Evolutionary conservation across 2,797 vertebrate genomes (phyloP).

Genomic region (Pogonophryne albipinna): DNA sequence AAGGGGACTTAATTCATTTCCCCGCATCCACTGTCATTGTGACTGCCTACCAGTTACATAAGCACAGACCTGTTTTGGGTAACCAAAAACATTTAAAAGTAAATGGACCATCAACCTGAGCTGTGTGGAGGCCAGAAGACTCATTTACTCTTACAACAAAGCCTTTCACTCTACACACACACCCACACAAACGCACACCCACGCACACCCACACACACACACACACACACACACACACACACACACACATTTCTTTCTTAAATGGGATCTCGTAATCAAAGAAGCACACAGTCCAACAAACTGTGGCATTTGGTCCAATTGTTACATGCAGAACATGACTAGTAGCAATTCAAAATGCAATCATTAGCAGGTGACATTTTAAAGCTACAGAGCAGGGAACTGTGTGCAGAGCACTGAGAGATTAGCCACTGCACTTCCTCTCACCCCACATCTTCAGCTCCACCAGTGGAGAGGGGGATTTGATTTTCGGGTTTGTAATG

Average conservation of each 20-base stretch:
- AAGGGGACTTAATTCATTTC: constrained; percentile 1
- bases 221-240: not conserved
- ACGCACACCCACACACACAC: constrained; percentile 19
- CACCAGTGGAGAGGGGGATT: constrained; percentile 38
- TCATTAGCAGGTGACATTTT: constrained; percentile 64
- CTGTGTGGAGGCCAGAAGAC: constrained; percentile 45
- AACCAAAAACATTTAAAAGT: constrained; percentile 59
- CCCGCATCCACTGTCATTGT: not conserved
- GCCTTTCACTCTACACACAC: constrained; percentile 21
- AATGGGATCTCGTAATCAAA: constrained; percentile 25
- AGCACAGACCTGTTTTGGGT: constrained; percentile 19
- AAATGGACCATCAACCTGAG: constrained; percentile 57
- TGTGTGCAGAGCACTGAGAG: constrained; percentile 9
- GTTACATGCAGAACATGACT: constrained; percentile 45
- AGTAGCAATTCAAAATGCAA: constrained; percentile 35
- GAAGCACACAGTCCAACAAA: constrained; percentile 32
- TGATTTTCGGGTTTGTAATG: constrained; percentile 48
- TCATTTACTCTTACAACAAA: constrained; percentile 60
- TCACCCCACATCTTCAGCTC: constrained; percentile 38
- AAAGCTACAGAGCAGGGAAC: constrained; percentile 20
- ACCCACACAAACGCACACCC: constrained; percentile 27
- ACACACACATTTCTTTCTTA: constrained; percentile 20
- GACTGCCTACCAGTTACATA: not conserved
- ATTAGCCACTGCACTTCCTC: constrained; percentile 33
- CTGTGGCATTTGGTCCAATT: constrained; percentile 42